phyloP scores from a whole-genome alignment of 2,797 vertebrate species.

The Sorex maritimensis region DNA sequence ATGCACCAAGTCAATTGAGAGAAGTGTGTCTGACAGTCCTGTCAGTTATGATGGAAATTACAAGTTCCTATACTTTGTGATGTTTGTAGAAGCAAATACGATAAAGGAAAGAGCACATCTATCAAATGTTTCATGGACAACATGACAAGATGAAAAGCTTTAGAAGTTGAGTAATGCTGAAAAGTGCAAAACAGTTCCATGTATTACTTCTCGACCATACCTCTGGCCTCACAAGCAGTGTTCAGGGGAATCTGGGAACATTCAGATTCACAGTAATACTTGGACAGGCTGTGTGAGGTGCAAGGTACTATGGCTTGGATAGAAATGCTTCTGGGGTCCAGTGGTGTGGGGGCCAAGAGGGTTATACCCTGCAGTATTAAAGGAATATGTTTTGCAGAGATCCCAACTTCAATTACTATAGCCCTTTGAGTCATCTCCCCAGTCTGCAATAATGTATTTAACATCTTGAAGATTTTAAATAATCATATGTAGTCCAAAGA shows the following conservation, averaged over 20 bases:
- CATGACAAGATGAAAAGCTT: constrained; percentile 66
- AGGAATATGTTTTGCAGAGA: no score
- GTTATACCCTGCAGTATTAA: no score
- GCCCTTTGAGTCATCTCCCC: no score
- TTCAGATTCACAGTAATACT: no score
- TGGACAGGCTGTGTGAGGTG: no score
- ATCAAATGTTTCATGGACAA: constrained; percentile 68
- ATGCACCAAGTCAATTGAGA: constrained; percentile 47
- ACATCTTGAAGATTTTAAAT: constrained; percentile 51
- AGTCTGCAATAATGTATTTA: not conserved
- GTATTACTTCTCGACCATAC: no score
- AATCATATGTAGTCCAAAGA: not conserved
- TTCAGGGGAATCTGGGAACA: not conserved
- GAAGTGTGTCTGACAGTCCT: constrained; percentile 11
- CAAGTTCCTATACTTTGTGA: constrained; percentile 32
- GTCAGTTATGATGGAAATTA: constrained; percentile 70
- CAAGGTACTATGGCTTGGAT: no score
- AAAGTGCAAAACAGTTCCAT: constrained; percentile 19
- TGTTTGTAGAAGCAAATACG: constrained; percentile 70
- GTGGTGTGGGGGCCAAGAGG: no score
- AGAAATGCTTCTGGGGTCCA: no score
- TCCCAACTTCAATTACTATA: no score
- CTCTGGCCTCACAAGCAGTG: no score
- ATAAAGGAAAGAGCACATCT: constrained; percentile 63
- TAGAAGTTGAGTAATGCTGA: constrained; percentile 38